Conservation (phyloP, 2,797 vertebrate species). For the Lagothrix lagotricha region DNA sequence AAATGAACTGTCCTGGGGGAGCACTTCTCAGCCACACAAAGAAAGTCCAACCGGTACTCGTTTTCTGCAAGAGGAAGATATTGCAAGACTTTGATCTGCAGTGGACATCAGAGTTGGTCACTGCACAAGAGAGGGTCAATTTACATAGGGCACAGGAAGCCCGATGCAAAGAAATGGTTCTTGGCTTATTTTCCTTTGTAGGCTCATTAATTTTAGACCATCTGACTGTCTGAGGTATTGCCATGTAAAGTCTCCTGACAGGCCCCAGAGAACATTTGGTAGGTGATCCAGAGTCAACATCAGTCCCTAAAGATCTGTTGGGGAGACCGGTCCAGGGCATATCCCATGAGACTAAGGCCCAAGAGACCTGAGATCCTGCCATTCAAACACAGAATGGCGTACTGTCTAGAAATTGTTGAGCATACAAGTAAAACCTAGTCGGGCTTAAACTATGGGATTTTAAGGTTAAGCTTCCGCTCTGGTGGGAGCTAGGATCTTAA, state of each 20-base stretch:
- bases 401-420: not conserved
- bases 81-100: accelerated
- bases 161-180: not conserved
- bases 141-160: not conserved
- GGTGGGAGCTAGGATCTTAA: not conserved
- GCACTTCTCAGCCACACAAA: accelerated
- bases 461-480: not conserved
- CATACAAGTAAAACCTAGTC: not conserved
- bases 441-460: too few relatives aligned
- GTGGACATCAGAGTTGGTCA: not conserved
- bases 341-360: not conserved
- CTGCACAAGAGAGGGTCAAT: not conserved
- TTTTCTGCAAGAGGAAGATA: not conserved
- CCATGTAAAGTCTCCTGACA: not conserved
- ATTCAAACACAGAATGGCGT: not conserved
- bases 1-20: not conserved
- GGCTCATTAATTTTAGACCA: not conserved
- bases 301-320: not conserved
- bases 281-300: not conserved
- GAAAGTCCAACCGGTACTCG: accelerated
- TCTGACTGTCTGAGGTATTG: not conserved
- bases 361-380: not conserved
- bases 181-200: not conserved
- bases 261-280: not conserved
- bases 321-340: not conserved